These are phyloP conservation scores for Corvus cornix DNA, from an alignment of 2,113 vertebrate genomes.

Conservation along the genomic window DNA sequence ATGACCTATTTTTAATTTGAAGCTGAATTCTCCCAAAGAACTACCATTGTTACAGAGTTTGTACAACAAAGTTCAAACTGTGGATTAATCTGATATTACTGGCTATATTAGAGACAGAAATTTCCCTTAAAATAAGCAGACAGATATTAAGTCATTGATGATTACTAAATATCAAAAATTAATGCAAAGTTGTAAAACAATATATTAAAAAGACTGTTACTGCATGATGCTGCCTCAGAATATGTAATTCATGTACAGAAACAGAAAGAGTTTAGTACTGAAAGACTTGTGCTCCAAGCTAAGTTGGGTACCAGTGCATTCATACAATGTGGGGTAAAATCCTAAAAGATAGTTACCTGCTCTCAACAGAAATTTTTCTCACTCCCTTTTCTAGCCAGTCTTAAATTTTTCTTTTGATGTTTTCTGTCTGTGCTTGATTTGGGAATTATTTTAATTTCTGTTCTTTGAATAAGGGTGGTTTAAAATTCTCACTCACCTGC, in stretches of 20 bases:
- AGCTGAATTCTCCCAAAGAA: not conserved
- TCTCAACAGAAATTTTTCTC: not conserved
- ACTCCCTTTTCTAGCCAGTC: not conserved
- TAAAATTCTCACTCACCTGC: not conserved
- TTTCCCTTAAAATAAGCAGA: not conserved
- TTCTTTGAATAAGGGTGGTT: not conserved
- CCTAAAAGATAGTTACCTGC: not conserved
- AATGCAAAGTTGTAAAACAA: not conserved
- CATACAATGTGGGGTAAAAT: not conserved
- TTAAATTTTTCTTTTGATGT: not conserved
- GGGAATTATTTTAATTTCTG: not conserved
- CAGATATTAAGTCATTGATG: not conserved
- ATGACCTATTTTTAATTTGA: not conserved
- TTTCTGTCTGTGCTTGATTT: not conserved
- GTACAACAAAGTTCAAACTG: not conserved
- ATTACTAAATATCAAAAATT: not conserved
- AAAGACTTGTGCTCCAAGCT: not conserved
- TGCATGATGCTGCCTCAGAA: not conserved
- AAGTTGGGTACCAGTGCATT: not conserved
- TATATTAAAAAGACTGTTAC: not conserved
- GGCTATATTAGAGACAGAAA: not conserved
- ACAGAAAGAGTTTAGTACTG: not conserved
- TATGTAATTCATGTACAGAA: not conserved
- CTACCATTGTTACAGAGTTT: not conserved
- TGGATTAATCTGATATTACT: not conserved